These are phyloP conservation scores for Amorpha juglandis DNA, from an alignment of 2,888 invertebrate species.

Conservation along the genomic window DNA sequence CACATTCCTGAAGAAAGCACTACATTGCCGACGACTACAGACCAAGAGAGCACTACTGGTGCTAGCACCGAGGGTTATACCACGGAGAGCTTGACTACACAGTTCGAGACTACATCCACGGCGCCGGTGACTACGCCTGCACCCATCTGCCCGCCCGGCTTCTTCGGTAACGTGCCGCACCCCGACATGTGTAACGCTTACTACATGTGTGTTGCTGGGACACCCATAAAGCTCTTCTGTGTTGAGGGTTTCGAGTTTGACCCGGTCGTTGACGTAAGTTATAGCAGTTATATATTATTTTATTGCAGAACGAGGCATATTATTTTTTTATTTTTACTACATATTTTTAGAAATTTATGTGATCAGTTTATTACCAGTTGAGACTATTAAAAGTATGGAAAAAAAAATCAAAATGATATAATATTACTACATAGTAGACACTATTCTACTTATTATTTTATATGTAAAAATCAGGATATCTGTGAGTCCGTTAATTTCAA, in stretches of 20 bases:
- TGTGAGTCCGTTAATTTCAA: too few relatives aligned
- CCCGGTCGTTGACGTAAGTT: conserved; percentile 14
- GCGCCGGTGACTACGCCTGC: neutral
- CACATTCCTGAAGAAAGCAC: neutral
- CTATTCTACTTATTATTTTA: too few relatives aligned
- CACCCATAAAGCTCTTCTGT: conserved; percentile 35
- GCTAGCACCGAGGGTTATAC: neutral
- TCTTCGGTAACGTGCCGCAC: conserved; percentile 42
- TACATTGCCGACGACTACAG: neutral
- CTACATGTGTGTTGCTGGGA: conserved; percentile 40
- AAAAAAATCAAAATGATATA: too few relatives aligned
- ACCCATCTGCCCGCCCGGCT: conserved; percentile 32
- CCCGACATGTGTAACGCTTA: conserved; percentile 41
- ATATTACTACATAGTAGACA: too few relatives aligned
- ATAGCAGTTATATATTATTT: neutral
- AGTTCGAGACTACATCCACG: conserved; percentile 22
- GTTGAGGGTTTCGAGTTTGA: conserved; percentile 30
- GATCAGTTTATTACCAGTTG: too few relatives aligned
- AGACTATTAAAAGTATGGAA: too few relatives aligned
- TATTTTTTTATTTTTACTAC: too few relatives aligned
- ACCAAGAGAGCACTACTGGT: neutral
- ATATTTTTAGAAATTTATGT: too few relatives aligned
- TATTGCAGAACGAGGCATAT: too few relatives aligned
- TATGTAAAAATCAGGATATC: too few relatives aligned
- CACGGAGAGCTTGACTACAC: neutral